Conservation (phyloP, 2,113 vertebrate genomes). For the Bambusicola thoracicus region DNA sequence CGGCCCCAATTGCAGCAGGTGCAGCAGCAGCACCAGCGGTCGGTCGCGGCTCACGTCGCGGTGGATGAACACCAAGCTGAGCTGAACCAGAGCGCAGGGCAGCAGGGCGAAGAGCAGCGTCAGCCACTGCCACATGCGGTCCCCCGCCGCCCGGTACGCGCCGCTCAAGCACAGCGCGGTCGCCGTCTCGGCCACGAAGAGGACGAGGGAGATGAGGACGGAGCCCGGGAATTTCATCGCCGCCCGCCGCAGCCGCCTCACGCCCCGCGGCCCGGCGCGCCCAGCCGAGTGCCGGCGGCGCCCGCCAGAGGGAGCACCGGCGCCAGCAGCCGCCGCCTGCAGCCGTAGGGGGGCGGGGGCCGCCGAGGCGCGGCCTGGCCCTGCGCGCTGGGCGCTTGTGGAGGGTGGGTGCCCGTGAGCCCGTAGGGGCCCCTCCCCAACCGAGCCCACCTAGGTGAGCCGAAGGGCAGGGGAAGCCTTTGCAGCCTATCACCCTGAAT, state of each 20-base stretch:
- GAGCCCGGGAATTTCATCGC: constrained; percentile 93
- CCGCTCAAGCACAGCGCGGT: constrained; percentile 91
- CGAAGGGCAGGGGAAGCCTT: neutral
- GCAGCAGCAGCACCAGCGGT: constrained; percentile 92
- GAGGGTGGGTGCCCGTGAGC: no score
- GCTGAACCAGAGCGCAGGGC: constrained; percentile 92
- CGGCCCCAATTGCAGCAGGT: constrained; percentile 94
- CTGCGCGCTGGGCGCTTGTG: neutral
- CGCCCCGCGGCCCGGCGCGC: neutral
- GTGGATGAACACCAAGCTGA: constrained; percentile 94
- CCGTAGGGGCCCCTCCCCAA: no score
- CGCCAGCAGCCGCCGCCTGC: neutral
- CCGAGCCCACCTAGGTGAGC: accelerated
- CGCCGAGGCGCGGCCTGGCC: no score
- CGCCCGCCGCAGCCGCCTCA: neutral
- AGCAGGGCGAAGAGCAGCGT: constrained; percentile 93
- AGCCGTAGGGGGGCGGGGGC: neutral
- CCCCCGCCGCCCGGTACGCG: constrained; percentile 88
- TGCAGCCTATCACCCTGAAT: neutral
- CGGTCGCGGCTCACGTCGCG: constrained; percentile 92
- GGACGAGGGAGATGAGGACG: constrained; percentile 89
- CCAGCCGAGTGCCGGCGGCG: neutral
- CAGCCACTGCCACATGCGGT: constrained; percentile 91
- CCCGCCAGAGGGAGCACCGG: neutral
- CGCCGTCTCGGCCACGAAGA: constrained; percentile 91